These are phyloP conservation scores for Eupithecia abbreviata DNA, from an alignment of 2,888 invertebrate genomes.

Conservation along the genomic window DNA sequence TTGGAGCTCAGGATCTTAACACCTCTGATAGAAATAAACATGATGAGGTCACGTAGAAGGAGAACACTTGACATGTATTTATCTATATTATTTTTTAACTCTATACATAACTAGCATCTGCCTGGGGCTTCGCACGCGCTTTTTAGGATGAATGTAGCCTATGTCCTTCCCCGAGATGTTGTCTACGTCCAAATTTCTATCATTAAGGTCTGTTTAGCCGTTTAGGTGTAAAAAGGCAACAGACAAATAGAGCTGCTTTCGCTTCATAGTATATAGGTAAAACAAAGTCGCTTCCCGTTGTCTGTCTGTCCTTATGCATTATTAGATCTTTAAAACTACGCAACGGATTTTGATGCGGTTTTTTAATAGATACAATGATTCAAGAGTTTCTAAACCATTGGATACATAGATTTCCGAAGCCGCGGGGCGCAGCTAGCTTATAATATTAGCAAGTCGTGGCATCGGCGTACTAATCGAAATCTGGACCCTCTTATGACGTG, in stretches of 20 bases:
- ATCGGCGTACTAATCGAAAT: neutral
- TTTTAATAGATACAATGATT: no score
- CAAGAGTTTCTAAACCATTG: no score
- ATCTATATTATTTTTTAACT: neutral
- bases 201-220: neutral
- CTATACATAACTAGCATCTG: neutral
- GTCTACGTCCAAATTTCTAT: neutral
- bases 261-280: no score
- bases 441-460: neutral
- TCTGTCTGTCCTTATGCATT: no score
- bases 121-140: neutral
- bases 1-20: neutral
- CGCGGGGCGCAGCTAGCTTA: no score
- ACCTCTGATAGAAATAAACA: neutral
- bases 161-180: neutral
- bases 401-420: no score
- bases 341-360: no score
- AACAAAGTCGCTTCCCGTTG: no score
- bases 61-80: neutral
- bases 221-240: neutral
- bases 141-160: neutral
- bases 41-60: neutral
- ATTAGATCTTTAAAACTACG: no score
- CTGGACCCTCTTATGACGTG: no score
- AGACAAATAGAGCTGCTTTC: neutral